Conservation (phyloP, 2,797 vertebrate genomes). For the Sebastes hubbsi region DNA sequence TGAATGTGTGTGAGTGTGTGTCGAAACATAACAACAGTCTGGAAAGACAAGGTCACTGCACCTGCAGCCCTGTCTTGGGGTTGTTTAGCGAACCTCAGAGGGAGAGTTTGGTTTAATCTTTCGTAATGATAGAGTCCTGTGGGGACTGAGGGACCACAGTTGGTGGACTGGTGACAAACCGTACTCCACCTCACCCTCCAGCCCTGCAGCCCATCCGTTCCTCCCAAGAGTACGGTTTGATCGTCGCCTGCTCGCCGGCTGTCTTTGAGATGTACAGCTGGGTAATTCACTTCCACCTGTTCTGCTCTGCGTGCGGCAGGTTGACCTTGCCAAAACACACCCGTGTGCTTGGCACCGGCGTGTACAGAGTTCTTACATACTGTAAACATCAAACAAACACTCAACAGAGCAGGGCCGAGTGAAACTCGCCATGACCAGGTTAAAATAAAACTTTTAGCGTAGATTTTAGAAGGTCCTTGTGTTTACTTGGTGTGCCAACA, state of each 20-base stretch:
- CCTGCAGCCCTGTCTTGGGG: slow-evolving; percentile 16
- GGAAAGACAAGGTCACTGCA: slow-evolving; percentile 42
- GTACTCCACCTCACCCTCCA: slow-evolving; percentile 7
- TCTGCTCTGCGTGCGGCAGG: slow-evolving; percentile 21
- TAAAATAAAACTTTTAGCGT: neutral
- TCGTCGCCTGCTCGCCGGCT: slow-evolving; percentile 18
- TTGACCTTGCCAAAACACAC: slow-evolving; percentile 46
- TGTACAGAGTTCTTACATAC: neutral
- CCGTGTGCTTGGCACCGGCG: slow-evolving; percentile 19
- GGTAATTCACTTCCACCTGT: slow-evolving; percentile 71
- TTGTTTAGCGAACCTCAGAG: slow-evolving; percentile 18
- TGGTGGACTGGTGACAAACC: slow-evolving; percentile 24
- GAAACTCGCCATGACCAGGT: neutral
- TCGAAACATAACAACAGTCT: slow-evolving; percentile 5
- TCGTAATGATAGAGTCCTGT: slow-evolving; percentile 43
- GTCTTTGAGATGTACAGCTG: slow-evolving; percentile 58
- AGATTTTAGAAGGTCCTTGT: neutral
- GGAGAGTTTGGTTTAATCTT: slow-evolving; percentile 46
- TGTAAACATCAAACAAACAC: slow-evolving; percentile 24
- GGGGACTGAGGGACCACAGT: slow-evolving; percentile 46
- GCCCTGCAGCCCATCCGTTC: neutral
- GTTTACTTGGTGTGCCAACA: neutral
- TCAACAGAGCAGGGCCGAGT: neutral
- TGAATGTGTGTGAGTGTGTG: neutral
- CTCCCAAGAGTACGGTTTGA: neutral